A percentile compares a stretch with the other conserved stretches of the same genome.
Conservation (phyloP, 2,113 vertebrate species). For the Tragulus kanchil region DNA sequence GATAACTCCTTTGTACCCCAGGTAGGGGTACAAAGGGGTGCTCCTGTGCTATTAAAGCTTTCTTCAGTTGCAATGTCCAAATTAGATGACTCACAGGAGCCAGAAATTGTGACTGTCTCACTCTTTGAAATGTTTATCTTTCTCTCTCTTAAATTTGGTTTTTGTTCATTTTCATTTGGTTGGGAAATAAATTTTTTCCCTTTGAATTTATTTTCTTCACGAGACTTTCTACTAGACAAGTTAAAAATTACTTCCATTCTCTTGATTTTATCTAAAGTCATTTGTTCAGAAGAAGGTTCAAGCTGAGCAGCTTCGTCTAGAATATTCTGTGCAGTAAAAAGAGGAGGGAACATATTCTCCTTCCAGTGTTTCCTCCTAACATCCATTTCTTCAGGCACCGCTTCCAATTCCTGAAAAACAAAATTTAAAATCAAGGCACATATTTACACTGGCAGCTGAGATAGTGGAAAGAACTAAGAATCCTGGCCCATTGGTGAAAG, state of each 20-base stretch:
- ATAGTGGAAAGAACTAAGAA: conserved; percentile 24
- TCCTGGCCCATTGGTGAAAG: background rate
- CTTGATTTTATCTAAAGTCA: conserved; percentile 55
- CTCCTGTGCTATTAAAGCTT: conserved; percentile 65
- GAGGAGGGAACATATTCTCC: conserved; percentile 78
- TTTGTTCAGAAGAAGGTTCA: conserved; percentile 76
- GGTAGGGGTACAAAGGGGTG: conserved; percentile 59
- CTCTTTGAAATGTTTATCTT: conserved; percentile 74
- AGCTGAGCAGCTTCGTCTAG: conserved; percentile 60
- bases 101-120: conserved; percentile 62
- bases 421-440: conserved; percentile 64
- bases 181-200: conserved; percentile 74
- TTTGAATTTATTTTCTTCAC: conserved; percentile 69
- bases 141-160: conserved; percentile 64
- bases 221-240: conserved; percentile 68
- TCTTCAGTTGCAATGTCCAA: conserved; percentile 41
- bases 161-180: conserved; percentile 50
- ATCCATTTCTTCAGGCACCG: conserved; percentile 58
- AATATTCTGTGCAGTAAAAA: conserved; percentile 77
- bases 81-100: conserved; percentile 59
- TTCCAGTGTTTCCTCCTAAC: conserved; percentile 80
- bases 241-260: conserved; percentile 72
- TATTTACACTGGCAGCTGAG: conserved; percentile 14
- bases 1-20: conserved; percentile 81
- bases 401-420: conserved; percentile 53